A percentile compares a stretch with the other conserved stretches of the same genome.
phyloP scores from a whole-genome alignment of 2,113 vertebrate species.

The Scartelaos histophorus region DNA sequence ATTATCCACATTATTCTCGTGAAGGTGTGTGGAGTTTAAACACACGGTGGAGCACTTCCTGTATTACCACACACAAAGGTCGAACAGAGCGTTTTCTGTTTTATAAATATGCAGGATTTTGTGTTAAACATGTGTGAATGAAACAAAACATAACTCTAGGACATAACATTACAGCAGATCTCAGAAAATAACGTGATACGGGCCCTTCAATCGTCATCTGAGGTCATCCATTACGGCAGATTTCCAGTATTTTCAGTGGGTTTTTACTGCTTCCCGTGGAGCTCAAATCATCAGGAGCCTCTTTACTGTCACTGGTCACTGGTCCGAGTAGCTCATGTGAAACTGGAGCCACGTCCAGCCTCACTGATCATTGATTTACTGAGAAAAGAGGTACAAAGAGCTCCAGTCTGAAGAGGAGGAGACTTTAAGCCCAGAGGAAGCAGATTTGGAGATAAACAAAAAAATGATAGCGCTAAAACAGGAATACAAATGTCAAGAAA shows the following conservation, averaged over 20 bases:
- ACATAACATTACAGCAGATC: no score
- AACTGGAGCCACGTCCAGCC: slow-evolving; percentile 28
- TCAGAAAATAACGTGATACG: no score
- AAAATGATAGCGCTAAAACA: no score
- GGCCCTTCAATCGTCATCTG: neutral
- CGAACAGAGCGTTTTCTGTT: no score
- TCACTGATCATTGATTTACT: slow-evolving; percentile 41
- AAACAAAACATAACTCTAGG: no score
- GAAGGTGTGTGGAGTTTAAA: no score
- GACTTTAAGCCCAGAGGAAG: slow-evolving; percentile 14
- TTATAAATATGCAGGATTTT: no score
- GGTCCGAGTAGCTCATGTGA: neutral
- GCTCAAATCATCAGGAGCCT: neutral
- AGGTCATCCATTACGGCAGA: neutral
- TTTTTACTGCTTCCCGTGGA: neutral
- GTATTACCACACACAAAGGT: no score
- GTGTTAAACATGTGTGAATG: no score
- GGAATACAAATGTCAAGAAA: no score
- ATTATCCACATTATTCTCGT: no score
- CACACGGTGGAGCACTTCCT: no score
- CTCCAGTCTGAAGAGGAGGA: slow-evolving; percentile 6
- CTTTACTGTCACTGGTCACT: neutral
- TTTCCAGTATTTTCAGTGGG: neutral
- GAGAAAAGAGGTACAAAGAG: neutral
- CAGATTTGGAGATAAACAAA: slow-evolving; percentile 4